A percentile compares a stretch with the other conserved stretches of the same genome.
Evolutionary conservation across 2,797 vertebrate genomes (phyloP).

Genomic region (Loris lydekkerianus): DNA sequence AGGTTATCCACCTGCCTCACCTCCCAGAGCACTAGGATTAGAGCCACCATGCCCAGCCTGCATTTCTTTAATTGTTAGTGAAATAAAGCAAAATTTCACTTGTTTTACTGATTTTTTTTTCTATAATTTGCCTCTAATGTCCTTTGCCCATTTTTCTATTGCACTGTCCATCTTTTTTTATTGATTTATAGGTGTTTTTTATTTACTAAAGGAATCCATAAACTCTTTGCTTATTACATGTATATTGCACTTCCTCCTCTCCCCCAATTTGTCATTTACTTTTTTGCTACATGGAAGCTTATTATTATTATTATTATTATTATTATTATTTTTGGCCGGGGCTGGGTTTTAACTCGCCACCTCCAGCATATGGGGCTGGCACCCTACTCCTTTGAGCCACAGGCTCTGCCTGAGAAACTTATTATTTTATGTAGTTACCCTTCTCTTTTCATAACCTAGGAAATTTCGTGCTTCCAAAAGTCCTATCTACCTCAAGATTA

Average conservation of each 20-base stretch:
- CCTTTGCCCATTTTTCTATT: slow-evolving; percentile 40
- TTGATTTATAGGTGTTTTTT: slow-evolving; percentile 50
- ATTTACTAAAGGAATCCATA: background rate
- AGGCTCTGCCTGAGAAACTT: background rate
- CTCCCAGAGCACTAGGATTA: no score
- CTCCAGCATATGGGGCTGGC: no score
- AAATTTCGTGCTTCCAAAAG: slow-evolving; percentile 5
- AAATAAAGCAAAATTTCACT: slow-evolving; percentile 25
- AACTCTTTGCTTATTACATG: background rate
- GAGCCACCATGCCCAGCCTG: no score
- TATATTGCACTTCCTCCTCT: background rate
- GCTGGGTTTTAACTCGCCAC: no score
- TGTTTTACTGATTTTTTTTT: slow-evolving; percentile 51
- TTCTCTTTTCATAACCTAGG: background rate
- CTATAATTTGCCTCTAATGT: slow-evolving; percentile 1
- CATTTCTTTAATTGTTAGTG: slow-evolving; percentile 19
- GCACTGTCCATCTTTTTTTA: slow-evolving; percentile 10
- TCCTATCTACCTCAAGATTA: background rate
- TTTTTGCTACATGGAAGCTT: slow-evolving; percentile 45
- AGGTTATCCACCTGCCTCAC: no score
- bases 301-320: slow-evolving; percentile 43
- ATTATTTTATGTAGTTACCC: slow-evolving; percentile 2
- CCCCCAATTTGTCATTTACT: background rate
- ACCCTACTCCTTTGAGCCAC: no score
- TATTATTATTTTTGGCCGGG: background rate